Conservation (phyloP, 2,113 vertebrate genomes). For the Cinclus cinclus region DNA sequence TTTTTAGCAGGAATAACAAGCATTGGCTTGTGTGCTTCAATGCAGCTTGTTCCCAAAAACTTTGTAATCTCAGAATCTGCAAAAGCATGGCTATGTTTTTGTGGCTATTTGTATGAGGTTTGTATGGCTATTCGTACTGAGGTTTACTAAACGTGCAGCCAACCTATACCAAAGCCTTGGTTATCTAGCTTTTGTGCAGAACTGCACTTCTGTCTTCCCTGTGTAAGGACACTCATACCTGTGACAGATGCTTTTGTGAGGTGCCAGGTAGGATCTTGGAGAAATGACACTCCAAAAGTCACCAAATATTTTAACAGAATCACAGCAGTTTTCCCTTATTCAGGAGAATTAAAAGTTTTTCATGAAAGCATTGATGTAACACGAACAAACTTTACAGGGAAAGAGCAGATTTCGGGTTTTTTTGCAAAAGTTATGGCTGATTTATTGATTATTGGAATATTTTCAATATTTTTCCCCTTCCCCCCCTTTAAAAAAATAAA, state of each 20-base stretch:
- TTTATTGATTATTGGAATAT: not conserved
- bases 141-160: not conserved
- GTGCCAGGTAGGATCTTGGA: not conserved
- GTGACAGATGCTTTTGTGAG: not conserved
- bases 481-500: not conserved
- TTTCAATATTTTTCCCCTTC: rapidly evolving
- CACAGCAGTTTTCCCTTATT: not conserved
- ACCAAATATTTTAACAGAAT: not conserved
- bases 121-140: not conserved
- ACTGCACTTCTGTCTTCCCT: not conserved
- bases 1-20: not conserved
- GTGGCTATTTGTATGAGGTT: too few species aligned
- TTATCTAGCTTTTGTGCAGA: not conserved
- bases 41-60: not conserved
- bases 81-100: rapidly evolving
- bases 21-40: not conserved
- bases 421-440: not conserved
- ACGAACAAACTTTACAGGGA: not conserved
- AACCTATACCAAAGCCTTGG: not conserved
- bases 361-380: not conserved
- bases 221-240: rapidly evolving
- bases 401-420: not conserved
- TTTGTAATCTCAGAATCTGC: not conserved
- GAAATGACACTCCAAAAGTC: not conserved
- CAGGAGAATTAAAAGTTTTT: not conserved